Evolutionary conservation across 2,888 invertebrate species (phyloP), one percentile per base, ranked within the genome.

Genomic region (Apodemia zela): DNA sequence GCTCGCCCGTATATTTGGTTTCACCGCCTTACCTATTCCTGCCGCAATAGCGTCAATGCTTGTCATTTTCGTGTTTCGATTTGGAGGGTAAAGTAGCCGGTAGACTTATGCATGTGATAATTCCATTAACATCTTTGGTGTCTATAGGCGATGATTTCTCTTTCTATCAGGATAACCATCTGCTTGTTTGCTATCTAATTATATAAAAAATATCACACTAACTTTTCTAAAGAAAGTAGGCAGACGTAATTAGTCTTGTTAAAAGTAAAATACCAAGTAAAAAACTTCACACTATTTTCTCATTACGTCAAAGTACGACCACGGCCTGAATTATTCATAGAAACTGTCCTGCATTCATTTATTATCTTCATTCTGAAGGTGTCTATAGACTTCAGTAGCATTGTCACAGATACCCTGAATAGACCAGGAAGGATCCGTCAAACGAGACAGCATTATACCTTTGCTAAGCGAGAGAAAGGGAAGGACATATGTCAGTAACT

Each of bases 371-470:
- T 21, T 54, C 54, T 25, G 15, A 25, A 57, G 29, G 57, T 57
- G 57, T 57, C 57, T 57, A 57, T 51, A 51, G 21, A 57, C 25
- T 25, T 25, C 25, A 25, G 25, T 25, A 13, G 21, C n/a, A 25
- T 57, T 25, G 21, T 57, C 25, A 25, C 8, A 57, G 57, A 57
- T 29, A 15, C 29, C n/a, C 29, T 57, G 57, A 57, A 57, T 57
- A 57, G 57, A 15, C 25, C 76, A 81, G 89, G 87, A 88, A 87
- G 87, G 87, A 89, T 75, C 80, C 85, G 84, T 88, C 88, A 84
- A 86, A 82, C 72, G 83, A 82, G 86, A 86, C 82, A 74, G 81
- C 78, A 80, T 84, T 86, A 89, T 87, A 69, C 80, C 76, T 78
- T 67, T 76, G 79, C 87, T 82, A 72, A 68, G 69, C 69, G 82